These are phyloP conservation scores for Hypanus sabinus DNA, from an alignment of 2,113 vertebrate genomes.

Conservation along the genomic window DNA sequence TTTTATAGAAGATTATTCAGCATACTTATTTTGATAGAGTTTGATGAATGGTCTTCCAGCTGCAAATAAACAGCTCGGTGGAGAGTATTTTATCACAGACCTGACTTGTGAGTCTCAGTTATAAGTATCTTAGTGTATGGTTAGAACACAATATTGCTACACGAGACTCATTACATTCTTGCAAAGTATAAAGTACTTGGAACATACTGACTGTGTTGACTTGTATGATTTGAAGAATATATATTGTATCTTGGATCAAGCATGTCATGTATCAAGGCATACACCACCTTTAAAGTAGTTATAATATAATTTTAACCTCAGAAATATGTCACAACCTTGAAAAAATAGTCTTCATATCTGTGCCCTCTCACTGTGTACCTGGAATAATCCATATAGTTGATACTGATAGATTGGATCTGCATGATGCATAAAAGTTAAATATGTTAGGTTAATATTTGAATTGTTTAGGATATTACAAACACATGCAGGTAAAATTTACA, in stretches of 20 bases:
- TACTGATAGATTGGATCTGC: neutral
- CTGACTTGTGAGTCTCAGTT: neutral
- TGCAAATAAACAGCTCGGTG: neutral
- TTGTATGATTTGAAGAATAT: neutral
- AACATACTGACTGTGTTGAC: neutral
- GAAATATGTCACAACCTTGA: neutral
- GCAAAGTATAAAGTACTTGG: neutral
- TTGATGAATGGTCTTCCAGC: neutral
- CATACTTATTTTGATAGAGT: neutral
- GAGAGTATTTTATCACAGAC: no score
- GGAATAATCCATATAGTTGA: neutral
- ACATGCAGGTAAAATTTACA: neutral
- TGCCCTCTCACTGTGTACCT: neutral
- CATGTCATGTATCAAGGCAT: neutral
- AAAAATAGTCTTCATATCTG: neutral
- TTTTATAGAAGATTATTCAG: neutral
- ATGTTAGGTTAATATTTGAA: neutral
- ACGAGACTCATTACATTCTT: neutral
- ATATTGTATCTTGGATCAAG: neutral
- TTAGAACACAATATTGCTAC: neutral
- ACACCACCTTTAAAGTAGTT: neutral
- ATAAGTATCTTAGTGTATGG: neutral
- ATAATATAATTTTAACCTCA: neutral
- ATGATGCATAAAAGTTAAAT: neutral
- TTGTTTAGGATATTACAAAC: neutral